Evolutionary conservation across 2,888 invertebrate species (phyloP), one percentile per base, ranked within the genome.

Genomic region (Byasa hedistus): DNA sequence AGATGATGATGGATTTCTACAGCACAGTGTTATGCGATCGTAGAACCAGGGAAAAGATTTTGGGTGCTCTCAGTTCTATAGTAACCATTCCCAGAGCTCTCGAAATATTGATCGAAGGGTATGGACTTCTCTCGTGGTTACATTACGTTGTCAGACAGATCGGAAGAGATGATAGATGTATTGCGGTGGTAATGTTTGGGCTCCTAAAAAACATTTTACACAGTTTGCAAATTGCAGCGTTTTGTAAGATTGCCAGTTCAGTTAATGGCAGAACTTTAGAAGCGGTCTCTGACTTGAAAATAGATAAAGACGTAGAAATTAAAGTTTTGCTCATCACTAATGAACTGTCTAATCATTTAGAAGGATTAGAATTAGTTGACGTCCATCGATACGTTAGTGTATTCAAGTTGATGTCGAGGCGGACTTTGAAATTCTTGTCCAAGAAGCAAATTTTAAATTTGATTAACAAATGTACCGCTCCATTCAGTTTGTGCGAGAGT

Each of bases 121-220:
- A 95, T 73, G 95, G 96, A 0, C 81, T 97, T 1, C 76, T 97
- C 36, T 91, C 95, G 0, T 97, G 97, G 96, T 77, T 97, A 2
- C 84, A 89, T 70, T 81, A 77, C 0, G 77, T 81, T 0, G 83
- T 83, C 0, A 77, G 81, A 59, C 80, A 80, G 22, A 71, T 85
- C n/a, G 71, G 71, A 2, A 81, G 70, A 55, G 82, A 81, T 12
- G 87, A 89, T 32, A 85, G 73, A 62, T 61, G 68, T 1, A 68
- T 87, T 8, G 72, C 84, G 0, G 82, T 77, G 69, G 72, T 71
- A 36, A 70, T 87, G n/a, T 69, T 87, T 17, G 68, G 64, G 51
- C 62, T 91, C 0, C 66, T 89, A 2, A 80, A 75, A 62, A 87
- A 79, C 69, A 79, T 88, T 70, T 66, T 87, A 0, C 76, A 81